phyloP scores from a whole-genome alignment of 2,888 invertebrate species.

The Caradrina kadenii region DNA sequence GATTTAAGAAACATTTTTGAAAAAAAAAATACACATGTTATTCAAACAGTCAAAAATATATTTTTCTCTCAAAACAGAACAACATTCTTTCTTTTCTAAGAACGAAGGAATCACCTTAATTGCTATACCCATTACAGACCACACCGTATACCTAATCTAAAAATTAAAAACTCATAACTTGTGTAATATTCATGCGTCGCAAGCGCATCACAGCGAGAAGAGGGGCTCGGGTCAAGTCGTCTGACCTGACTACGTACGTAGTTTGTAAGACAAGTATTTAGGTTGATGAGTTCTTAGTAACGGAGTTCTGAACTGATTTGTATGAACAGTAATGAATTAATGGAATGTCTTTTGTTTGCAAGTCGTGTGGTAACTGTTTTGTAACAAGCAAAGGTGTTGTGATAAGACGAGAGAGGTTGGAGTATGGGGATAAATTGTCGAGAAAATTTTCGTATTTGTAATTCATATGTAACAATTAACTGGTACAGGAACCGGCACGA shows the following conservation, averaged over 20 bases:
- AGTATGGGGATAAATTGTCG: no score
- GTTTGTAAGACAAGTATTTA: constrained; percentile 24
- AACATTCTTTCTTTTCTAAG: no score
- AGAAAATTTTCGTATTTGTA: no score
- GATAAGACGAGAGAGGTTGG: no score
- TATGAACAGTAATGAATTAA: constrained; percentile 25
- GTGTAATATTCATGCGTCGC: constrained; percentile 4
- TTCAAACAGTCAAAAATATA: no score
- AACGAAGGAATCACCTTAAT: constrained; percentile 12
- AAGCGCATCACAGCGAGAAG: constrained; percentile 30
- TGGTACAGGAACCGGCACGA: no score
- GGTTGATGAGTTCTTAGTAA: constrained; percentile 40
- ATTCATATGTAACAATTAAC: no score
- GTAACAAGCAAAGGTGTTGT: neutral
- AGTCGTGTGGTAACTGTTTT: constrained; percentile 9
- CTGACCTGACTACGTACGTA: constrained; percentile 42
- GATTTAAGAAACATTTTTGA: no score
- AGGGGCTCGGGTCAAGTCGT: constrained; percentile 45
- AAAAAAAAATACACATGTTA: no score
- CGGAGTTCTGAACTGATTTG: constrained; percentile 27
- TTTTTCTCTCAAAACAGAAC: no score
- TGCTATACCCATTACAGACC: constrained; percentile 1
- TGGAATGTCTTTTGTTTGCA: constrained; percentile 21
- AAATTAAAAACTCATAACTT: constrained; percentile 24
- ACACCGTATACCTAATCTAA: neutral